Evolutionary conservation across 2,113 vertebrate genomes (phyloP).

Genomic region (Psittacara wagleri): DNA sequence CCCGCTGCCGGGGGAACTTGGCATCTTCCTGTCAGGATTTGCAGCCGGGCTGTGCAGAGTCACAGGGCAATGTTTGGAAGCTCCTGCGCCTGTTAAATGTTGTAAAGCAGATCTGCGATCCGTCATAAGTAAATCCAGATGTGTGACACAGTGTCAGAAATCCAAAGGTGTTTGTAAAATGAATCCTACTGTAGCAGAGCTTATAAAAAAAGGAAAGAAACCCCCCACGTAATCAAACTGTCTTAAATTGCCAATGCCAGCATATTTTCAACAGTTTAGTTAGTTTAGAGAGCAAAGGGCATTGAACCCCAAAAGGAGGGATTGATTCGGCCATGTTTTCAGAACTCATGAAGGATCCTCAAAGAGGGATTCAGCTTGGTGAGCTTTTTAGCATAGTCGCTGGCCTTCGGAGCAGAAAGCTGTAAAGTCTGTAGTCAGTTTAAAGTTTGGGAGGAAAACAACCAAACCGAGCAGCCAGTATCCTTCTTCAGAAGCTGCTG

Average conservation of each 20-base stretch:
- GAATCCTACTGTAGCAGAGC: slow-evolving; percentile 1
- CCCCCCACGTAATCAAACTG: not conserved
- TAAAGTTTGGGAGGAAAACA: not conserved
- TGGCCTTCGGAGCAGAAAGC: not conserved
- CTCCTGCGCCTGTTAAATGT: not conserved
- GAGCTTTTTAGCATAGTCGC: not conserved
- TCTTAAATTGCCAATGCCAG: not conserved
- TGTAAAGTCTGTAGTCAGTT: not conserved
- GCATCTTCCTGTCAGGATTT: not conserved
- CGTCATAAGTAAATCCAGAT: slow-evolving; percentile 31
- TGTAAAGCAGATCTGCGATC: slow-evolving; percentile 7
- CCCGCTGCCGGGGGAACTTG: not conserved
- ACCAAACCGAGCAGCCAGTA: not conserved
- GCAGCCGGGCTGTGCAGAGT: not conserved
- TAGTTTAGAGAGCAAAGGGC: not conserved
- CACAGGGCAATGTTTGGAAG: not conserved
- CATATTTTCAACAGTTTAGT: not conserved
- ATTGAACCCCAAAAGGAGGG: not conserved
- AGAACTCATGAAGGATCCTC: not conserved
- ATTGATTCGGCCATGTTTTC: not conserved
- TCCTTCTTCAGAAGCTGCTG: not conserved
- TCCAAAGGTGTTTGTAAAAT: slow-evolving; percentile 28
- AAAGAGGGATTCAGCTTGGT: not conserved
- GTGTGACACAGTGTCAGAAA: slow-evolving; percentile 8
- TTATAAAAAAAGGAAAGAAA: not conserved